Evolutionary conservation across 2,797 vertebrate genomes (phyloP), one percentile per base, ranked within the genome.

Genomic region (Hypotaenidia philippensis): DNA sequence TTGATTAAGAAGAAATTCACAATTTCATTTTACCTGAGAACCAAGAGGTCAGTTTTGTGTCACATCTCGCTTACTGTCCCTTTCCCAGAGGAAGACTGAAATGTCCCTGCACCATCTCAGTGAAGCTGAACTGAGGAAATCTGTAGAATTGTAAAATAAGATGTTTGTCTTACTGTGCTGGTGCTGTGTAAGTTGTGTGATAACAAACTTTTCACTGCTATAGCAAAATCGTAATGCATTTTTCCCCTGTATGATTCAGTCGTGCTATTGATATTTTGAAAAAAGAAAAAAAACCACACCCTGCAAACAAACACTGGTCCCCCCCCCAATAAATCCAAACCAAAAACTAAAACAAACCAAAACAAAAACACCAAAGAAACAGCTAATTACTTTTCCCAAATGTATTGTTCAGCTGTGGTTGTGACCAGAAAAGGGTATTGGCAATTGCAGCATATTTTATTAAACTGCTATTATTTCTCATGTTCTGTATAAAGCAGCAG

Each of bases 401-500:
- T 78, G 64, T 49, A 34, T 34, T 77, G 9, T 68, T 29, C 74
- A 36, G 68, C 36, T 87, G 13, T 77, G 32, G 65, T 64, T 68
- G 32, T 55, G 22, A 95, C 36, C 78, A 92, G 60, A 70, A 77
- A 74, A 90, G 61, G 27, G 59, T 52, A 81, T 6, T 52, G 84
- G 76, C 84, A 76, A 95, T 55, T 70, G 38, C 71, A 61, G 69
- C 22, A 36, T 94, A 83, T 91, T 90, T 94, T 91, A 83, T 72
- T 88, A 85, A 84, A 81, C 66, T 88, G 53, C 65, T 94, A 91
- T 93, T 96, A 93, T 81, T 87, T 96, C 87, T 91, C 74, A 89
- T 26, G 68, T 89, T 81, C 66, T 68, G 38, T 75, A 82, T 44
- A 78, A 55, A 83, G 47, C 9, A 72, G 32, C 84, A 90, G 22